Percentiles rank a stretch among this genome's conserved stretches.
These are phyloP conservation scores for Babyrousa celebensis DNA, from an alignment of 2,797 vertebrate genomes.

Conservation along the genomic window DNA sequence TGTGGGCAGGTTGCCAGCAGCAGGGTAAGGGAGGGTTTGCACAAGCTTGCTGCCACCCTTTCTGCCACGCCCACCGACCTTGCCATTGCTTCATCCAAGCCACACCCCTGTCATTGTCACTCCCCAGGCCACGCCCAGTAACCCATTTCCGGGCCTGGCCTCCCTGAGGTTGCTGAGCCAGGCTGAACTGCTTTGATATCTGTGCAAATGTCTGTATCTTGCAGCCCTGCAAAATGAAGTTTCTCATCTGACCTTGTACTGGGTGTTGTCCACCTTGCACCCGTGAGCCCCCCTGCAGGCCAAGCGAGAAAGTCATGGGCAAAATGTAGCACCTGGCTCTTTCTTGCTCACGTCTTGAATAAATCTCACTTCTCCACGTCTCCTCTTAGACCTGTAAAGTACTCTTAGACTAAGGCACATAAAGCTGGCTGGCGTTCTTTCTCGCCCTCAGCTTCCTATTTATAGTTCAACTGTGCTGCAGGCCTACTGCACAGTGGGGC, in stretches of 20 bases:
- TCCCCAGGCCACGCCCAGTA: no score
- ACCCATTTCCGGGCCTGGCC: no score
- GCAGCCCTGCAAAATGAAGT: background rate
- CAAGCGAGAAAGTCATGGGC: background rate
- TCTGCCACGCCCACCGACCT: no score
- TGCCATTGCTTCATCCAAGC: no score
- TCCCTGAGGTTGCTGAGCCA: no score
- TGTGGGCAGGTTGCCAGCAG: no score
- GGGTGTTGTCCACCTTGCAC: background rate
- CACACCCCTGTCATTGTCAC: no score
- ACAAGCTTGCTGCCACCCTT: no score
- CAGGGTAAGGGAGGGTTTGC: no score
- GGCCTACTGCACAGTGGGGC: background rate
- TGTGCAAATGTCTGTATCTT: background rate
- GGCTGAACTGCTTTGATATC: no score
- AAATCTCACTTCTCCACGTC: background rate
- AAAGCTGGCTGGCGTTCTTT: background rate
- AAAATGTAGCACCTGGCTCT: background rate
- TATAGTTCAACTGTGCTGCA: accelerated
- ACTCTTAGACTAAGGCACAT: background rate
- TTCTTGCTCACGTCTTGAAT: background rate
- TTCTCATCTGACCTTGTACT: background rate
- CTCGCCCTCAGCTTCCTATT: background rate
- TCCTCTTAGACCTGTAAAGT: background rate
- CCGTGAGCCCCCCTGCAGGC: background rate